These are phyloP conservation scores for Hydrolagus colliei DNA, from an alignment of 2,797 vertebrate genomes.

Conservation along the genomic window DNA sequence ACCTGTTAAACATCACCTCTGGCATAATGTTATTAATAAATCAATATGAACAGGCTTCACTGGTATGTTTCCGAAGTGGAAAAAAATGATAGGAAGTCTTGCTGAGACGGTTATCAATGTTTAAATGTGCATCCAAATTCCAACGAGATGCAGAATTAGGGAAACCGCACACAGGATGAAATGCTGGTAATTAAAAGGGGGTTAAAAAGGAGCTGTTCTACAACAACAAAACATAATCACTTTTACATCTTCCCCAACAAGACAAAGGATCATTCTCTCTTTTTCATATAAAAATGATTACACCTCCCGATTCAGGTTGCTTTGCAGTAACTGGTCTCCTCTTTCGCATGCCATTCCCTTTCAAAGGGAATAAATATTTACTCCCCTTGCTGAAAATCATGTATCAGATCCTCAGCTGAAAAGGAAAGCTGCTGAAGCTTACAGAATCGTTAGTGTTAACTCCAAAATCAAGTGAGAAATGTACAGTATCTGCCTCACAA, in stretches of 20 bases:
- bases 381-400: neutral
- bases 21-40: neutral
- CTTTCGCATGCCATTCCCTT: neutral
- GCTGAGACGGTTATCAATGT: neutral
- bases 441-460: neutral
- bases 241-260: neutral
- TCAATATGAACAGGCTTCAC: neutral
- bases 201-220: neutral
- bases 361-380: conserved; percentile 27
- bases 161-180: neutral
- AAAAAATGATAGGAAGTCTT: neutral
- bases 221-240: neutral
- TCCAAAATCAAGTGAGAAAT: neutral
- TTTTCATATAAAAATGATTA: neutral
- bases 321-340: neutral
- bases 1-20: neutral
- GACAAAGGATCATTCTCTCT: neutral
- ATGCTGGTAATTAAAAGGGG: neutral
- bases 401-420: conserved; percentile 18
- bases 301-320: neutral
- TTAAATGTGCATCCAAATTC: neutral
- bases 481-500: neutral
- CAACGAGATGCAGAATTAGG: neutral
- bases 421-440: neutral
- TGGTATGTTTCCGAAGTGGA: neutral